Evolutionary conservation across 2,797 vertebrate genomes (phyloP), one percentile per base, ranked within the genome.

Genomic region (Avahi laniger): DNA sequence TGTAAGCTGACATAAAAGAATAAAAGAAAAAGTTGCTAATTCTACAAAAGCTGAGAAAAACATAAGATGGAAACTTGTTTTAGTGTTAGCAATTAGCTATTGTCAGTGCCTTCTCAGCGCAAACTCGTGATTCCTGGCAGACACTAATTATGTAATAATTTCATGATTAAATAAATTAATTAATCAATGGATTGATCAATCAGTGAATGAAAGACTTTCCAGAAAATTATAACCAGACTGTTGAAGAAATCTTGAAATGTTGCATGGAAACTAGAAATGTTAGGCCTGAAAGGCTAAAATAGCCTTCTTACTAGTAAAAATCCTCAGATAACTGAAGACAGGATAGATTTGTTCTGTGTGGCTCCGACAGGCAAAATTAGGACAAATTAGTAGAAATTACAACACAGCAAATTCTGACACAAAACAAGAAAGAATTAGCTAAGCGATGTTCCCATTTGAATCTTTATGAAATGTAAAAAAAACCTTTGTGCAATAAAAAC

Each of bases 171-270:
- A 72, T 67, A 70, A 84, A 59, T 76, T 11, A 86, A 75, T 82
- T 63, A 46, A 76, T 75, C 22, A 35, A 30, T 43, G 33, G 79
- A 46, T 78, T 38, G 18, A 43, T 79, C 10, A 76, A 35, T 73
- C 10, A 76, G 4, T 46, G 14, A 43, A 63, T 86, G 33, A 67
- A 33, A 72, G 28, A 38, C 9, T 46, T 85, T 73, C 48, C 14
- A 95, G 33, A 91, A 65, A 89, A 89, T 67, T 15, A 50, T 89
- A 76, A 33, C 15, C 28, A 82, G 57, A 79, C 20, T 80, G 15
- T 75, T 46, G 33, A 86, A 35, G 11, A 35, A 46, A 81, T 90
- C 52, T 85, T 83, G 41, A 97, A 92, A 90, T 89, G 20, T 46
- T 91, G 57, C 43, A 28, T 81, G 33, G 41, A 78, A 84, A 61